Evolutionary conservation across 2,888 invertebrate genomes (phyloP), one percentile per base, ranked within the genome.

Genomic region (Asteroscopus sphinx): DNA sequence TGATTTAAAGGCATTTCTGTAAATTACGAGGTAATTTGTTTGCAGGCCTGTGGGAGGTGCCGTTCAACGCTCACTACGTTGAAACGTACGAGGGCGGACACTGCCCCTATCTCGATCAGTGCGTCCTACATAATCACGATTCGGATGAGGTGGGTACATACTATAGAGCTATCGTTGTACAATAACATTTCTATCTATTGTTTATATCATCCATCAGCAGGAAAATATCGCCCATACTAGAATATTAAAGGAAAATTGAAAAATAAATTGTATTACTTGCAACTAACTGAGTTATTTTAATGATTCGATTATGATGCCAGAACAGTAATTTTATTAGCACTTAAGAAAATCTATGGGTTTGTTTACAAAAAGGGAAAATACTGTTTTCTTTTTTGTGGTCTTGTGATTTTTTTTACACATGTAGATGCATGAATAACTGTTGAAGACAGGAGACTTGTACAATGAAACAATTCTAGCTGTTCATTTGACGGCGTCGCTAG

Each of bases 91-190:
- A 98, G 91, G 98, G 98, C 35, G 98, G 98, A 9, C 98, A 98
- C 81, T 98, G 98, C 77, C 98, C 98, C 0, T 98, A 98, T 81
- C 92, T 98, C 84, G 98, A 98, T 88, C 98, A 98, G 89, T 98
- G 98, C 86, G 98, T 98, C 0, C 95, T 98, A 40, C 98, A 98
- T 84, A 98, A 97, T 87, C 97, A 98, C 82, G 98, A 98, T 81
- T 93, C 96, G 3, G 94, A 96, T 58, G 96, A 96, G 79, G 94
- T 94, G 77, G 85, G 86, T 76, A 36, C 56, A 40, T 36, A 32
- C n/a, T 12, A 4, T 32, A 33, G 7, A 35, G 15, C 35, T 15
- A 35, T 28, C 28, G 28, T 28, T 28, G n/a, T n/a, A n/a, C n/a
- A n/a, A n/a, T n/a, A n/a, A n/a, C n/a, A n/a, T n/a, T n/a, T n/a